These are phyloP conservation scores for Ia io DNA, from an alignment of 2,113 vertebrate species.

Conservation along the genomic window DNA sequence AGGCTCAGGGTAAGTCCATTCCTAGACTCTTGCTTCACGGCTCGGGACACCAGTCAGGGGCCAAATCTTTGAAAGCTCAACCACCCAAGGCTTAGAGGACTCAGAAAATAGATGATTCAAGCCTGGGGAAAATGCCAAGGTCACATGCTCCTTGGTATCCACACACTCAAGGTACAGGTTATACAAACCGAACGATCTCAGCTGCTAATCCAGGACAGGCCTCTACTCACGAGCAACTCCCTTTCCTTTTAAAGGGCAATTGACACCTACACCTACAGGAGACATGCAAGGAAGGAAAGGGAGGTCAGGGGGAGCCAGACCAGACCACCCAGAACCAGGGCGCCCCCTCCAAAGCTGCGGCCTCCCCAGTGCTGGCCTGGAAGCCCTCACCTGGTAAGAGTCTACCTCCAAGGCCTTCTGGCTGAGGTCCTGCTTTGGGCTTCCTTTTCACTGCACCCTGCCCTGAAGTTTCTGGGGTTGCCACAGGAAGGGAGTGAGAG, in stretches of 20 bases:
- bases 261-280: not conserved
- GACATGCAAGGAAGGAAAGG: not conserved
- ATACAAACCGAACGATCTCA: not conserved
- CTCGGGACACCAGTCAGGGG: not conserved
- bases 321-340: not conserved
- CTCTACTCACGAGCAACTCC: not conserved
- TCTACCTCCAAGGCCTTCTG: not conserved
- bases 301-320: not conserved
- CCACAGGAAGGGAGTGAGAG: not conserved
- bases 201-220: not conserved
- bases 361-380: rapidly evolving
- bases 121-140: not conserved
- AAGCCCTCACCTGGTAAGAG: not conserved
- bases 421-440: not conserved
- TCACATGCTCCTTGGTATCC: not conserved
- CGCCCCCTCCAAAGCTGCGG: not conserved
- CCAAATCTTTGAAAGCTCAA: not conserved
- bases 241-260: not conserved
- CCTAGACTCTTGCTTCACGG: not conserved
- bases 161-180: not conserved
- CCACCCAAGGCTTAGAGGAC: not conserved
- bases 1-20: not conserved
- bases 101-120: not conserved
- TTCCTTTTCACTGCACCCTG: not conserved
- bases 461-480: not conserved